Evolutionary conservation across 2,888 invertebrate genomes (phyloP).

Genomic region (Tinea trinotella): DNA sequence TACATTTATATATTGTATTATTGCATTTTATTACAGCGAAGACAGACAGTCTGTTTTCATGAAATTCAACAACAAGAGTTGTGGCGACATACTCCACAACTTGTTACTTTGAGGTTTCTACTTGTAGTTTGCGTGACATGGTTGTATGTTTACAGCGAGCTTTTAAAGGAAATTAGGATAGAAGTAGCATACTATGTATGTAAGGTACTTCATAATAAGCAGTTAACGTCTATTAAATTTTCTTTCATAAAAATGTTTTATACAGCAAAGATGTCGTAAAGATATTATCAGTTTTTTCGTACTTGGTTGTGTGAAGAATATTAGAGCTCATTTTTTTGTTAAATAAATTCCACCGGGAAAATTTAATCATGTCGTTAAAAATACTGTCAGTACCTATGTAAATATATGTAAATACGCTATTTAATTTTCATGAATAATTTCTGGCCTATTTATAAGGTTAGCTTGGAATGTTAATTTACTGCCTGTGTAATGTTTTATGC

Average conservation of each 20-base stretch:
- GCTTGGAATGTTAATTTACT: constrained; percentile 4
- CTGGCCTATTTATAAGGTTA: constrained; percentile 9
- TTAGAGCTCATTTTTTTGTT: neutral
- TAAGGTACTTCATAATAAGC: neutral
- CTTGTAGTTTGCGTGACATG: neutral
- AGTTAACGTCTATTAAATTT: constrained; percentile 5
- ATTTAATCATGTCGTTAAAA: constrained; percentile 12
- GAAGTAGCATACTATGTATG: neutral
- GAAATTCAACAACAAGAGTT: neutral
- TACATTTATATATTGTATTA: too few species aligned
- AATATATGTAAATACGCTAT: constrained; percentile 6
- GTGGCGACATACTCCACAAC: neutral
- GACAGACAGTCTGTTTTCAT: neutral
- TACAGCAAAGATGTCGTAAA: neutral
- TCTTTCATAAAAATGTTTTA: neutral
- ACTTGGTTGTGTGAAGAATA: neutral
- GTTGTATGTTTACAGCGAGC: neutral
- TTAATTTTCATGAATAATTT: constrained; percentile 13
- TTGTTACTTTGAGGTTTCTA: constrained; percentile 5
- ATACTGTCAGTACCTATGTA: constrained; percentile 10
- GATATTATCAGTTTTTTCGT: constrained; percentile 2
- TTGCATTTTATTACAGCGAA: neutral
- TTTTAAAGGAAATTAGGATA: constrained; percentile 4
- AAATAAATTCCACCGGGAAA: neutral
- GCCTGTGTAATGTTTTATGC: neutral